Evolutionary conservation across 2,888 invertebrate species (phyloP).

Genomic region (Cerastis leucographa): DNA sequence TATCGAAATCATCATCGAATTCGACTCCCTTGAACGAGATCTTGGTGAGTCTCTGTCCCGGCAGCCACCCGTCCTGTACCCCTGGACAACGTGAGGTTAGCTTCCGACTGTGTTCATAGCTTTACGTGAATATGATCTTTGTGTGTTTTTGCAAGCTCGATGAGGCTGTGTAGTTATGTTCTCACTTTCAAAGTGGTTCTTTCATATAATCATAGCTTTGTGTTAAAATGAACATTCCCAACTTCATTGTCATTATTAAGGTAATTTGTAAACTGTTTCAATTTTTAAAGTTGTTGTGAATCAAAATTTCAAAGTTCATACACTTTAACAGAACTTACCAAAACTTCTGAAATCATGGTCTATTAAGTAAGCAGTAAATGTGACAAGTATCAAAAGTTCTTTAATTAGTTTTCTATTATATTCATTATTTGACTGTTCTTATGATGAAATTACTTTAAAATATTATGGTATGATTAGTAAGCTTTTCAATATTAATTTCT

Average conservation of each 20-base stretch:
- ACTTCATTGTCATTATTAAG: conserved; percentile 31
- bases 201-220: conserved; percentile 38
- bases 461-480: conserved; percentile 32
- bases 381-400: conserved; percentile 27
- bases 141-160: conserved; percentile 75
- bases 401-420: conserved; percentile 1
- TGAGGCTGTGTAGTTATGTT: conserved; percentile 71
- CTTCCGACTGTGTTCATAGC: conserved; percentile 79
- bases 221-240: conserved; percentile 28
- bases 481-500: conserved; percentile 37
- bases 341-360: conserved; percentile 73
- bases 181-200: conserved; percentile 54
- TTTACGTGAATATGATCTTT: conserved; percentile 69
- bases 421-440: conserved; percentile 6
- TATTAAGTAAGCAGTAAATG: conserved; percentile 44
- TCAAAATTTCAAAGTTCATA: conserved; percentile 37
- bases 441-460: conserved; percentile 10
- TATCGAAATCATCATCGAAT: conserved; percentile 90
- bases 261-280: conserved; percentile 52
- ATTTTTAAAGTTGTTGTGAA: conserved; percentile 28
- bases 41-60: conserved; percentile 89
- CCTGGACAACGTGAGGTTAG: conserved; percentile 87
- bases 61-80: conserved; percentile 89
- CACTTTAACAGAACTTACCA: conserved; percentile 75
- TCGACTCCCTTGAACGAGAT: conserved; percentile 89